Evolutionary conservation across 2,113 vertebrate species (phyloP).

Genomic region (Zingel zingel): DNA sequence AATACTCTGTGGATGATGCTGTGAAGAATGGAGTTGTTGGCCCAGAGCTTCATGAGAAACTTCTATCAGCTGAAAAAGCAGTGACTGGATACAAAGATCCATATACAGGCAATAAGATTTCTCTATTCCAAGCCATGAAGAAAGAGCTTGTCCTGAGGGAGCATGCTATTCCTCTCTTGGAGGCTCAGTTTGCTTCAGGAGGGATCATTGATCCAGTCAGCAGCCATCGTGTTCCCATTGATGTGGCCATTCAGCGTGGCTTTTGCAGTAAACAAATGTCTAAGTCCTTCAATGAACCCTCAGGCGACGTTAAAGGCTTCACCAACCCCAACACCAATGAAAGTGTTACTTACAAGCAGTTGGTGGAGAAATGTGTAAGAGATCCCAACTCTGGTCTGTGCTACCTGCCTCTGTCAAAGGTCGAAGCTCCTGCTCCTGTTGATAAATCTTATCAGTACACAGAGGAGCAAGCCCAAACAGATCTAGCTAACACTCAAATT

Average conservation of each 20-base stretch:
- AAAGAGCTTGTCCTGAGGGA: constrained; percentile 87
- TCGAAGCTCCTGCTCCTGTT: constrained; percentile 78
- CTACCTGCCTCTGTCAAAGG: constrained; percentile 87
- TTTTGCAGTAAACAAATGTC: constrained; percentile 85
- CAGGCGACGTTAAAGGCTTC: constrained; percentile 89
- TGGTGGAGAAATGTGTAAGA: constrained; percentile 88
- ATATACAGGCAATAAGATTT: constrained; percentile 88
- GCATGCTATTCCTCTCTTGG: constrained; percentile 85
- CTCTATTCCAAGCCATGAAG: constrained; percentile 93
- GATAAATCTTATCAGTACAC: constrained; percentile 89
- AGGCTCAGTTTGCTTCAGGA: constrained; percentile 87
- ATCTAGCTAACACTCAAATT: constrained; percentile 90
- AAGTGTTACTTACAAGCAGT: constrained; percentile 87
- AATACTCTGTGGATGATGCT: constrained; percentile 89
- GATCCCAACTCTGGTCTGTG: constrained; percentile 90
- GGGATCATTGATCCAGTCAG: constrained; percentile 90
- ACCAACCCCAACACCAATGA: constrained; percentile 89
- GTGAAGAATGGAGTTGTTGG: constrained; percentile 91
- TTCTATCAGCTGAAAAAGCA: constrained; percentile 91
- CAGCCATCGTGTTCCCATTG: constrained; percentile 88
- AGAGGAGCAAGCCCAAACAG: constrained; percentile 89
- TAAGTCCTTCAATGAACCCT: constrained; percentile 83
- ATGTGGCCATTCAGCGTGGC: constrained; percentile 88
- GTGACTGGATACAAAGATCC: constrained; percentile 93
- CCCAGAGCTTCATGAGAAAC: constrained; percentile 88